These are phyloP conservation scores for Cephus cinctus DNA, from an alignment of 1,140 invertebrate species.

Conservation along the genomic window DNA sequence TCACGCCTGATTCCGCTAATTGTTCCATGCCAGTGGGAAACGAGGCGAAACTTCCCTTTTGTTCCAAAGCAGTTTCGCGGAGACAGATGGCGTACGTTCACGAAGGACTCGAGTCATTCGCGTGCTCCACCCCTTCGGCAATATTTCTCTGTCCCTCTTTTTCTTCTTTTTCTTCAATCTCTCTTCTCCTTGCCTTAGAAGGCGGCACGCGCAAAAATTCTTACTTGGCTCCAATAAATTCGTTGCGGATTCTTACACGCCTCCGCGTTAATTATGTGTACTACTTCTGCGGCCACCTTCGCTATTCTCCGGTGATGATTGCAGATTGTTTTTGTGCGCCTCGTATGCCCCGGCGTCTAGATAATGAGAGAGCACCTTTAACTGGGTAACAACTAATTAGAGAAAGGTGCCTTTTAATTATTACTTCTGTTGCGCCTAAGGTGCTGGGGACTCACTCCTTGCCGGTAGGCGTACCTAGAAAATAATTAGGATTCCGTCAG, in stretches of 20 bases:
- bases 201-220: slow-evolving; percentile 23
- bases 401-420: slow-evolving; percentile 12
- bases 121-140: slow-evolving; percentile 11
- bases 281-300: too few relatives aligned
- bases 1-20: slow-evolving; percentile 40
- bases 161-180: too few relatives aligned
- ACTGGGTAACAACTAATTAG: slow-evolving; percentile 35
- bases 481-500: slow-evolving; percentile 29
- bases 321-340: slow-evolving; percentile 14
- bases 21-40: too few relatives aligned
- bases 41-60: background rate
- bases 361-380: slow-evolving; percentile 31
- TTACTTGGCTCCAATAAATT: background rate
- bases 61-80: slow-evolving; percentile 18
- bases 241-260: background rate
- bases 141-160: too few relatives aligned
- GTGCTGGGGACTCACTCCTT: too few relatives aligned
- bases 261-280: too few relatives aligned
- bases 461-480: slow-evolving; percentile 18
- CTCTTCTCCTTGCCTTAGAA: slow-evolving; percentile 6
- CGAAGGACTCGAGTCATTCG: slow-evolving; percentile 12
- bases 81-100: slow-evolving; percentile 13
- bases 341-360: slow-evolving; percentile 9
- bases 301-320: too few relatives aligned
- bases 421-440: slow-evolving; percentile 6